Evolutionary conservation across 2,888 invertebrate genomes (phyloP), one percentile per base, ranked within the genome.

Genomic region (Caenorhabditis drosophilae): DNA sequence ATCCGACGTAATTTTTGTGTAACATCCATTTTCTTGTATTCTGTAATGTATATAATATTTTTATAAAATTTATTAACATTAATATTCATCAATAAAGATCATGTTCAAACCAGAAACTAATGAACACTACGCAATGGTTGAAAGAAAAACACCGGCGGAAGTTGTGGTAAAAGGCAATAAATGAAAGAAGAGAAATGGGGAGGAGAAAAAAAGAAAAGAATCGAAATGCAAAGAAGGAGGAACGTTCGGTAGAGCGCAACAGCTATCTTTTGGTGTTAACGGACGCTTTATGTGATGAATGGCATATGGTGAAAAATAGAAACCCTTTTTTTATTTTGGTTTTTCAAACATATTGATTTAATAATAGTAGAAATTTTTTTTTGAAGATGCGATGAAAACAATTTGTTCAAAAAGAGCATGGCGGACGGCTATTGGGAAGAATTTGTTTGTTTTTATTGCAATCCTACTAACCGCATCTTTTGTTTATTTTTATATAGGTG

Each of bases 401-500:
- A 54, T 64, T 22, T 54, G 64, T 42, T 55, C 50, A 20, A 27
- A 41, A 50, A 52, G 64, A 54, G 58, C 54, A 54, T 58, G 53
- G 58, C 58, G 58, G 55, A 57, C 53, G 57, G 53, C 57, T 57
- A 48, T 50, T 40, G 45, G 63, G 22, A 47, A 50, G 25, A 63
- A 63, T 57, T 54, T 64, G 54, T 64, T 58, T 64, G 58, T 58
- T 54, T 64, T 64, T 58, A 54, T 57, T 58, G 53, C 50, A 54
- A 50, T 64, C 58, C 54, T 58, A 47, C 56, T 58, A 22, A 50
- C 41, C 54, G 64, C 64, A 55, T 54, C 58, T 38, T 58, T 64
- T 64, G 64, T 58, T 64, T 64, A 64, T 64, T 64, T 64, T 51
- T 64, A 64, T 54, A 64, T 64, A 47, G 58, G 64, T 64, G 58